Evolutionary conservation across 2,888 invertebrate species (phyloP), one percentile per base, ranked within the genome.

Genomic region (Caenorhabditis sp.): DNA sequence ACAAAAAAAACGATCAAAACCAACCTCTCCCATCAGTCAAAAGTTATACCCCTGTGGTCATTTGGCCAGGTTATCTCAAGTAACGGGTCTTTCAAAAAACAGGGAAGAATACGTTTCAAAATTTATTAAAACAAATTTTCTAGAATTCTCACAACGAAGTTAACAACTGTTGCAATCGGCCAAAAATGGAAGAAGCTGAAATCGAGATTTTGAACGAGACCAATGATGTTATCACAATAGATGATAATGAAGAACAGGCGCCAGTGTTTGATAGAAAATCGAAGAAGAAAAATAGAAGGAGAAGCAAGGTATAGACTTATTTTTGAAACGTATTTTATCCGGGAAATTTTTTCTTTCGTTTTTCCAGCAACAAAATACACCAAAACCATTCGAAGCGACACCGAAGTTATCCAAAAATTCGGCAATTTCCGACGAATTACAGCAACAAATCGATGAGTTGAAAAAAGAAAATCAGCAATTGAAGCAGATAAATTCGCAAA

Each of bases 401-500:
- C 17, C 43, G 3, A 43, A 43, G 3, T 14, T 8, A 19, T 21
- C 53, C n/a, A 21, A 19, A 19, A 12, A 6, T 43, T 43, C 43
- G 3, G 2, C 12, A 14, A 14, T 12, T 43, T 43, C 43, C 14
- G 43, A 43, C 4, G 43, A 5, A 19, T 8, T 53, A 6, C 53
- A 24, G n/a, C 4, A 53, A 24, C 53, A 24, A 21, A 63, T 80
- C 24, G 55, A 69, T 31, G 60, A 62, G 23, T 53, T 80, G 58
- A 54, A 59, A 21, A 61, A 50, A 1, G 81, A 81, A 55, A 77
- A 69, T 31, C 63, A 54, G 8, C 58, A 50, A 24, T 60, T 81
- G 53, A 75, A 75, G 53, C 70, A 66, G 57, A 72, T 79, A 59
- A 81, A 81, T 54, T 62, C 64, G 19, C 72, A 77, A 31, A 74